These are phyloP conservation scores for Tuta absoluta DNA, from an alignment of 2,888 invertebrate species.

Conservation along the genomic window DNA sequence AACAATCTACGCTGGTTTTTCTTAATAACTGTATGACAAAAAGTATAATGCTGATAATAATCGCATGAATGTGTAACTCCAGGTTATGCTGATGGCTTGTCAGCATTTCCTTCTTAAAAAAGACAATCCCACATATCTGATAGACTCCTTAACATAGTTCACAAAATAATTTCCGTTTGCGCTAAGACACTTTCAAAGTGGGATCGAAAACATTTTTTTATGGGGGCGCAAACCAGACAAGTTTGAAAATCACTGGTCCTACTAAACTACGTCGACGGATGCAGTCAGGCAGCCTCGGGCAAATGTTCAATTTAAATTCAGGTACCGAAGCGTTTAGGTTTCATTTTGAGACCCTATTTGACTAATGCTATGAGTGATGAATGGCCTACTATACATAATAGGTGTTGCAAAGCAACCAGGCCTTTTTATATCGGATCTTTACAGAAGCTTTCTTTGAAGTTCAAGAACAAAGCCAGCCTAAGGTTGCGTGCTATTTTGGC, in stretches of 20 bases:
- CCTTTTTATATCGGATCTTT: background rate
- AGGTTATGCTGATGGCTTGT: conserved; percentile 41
- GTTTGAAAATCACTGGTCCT: too few species aligned
- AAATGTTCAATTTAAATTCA: conserved; percentile 51
- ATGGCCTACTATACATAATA: background rate
- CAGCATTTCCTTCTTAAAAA: conserved; percentile 24
- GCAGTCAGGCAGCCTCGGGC: conserved; percentile 49
- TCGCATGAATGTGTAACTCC: too few species aligned
- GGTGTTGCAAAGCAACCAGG: background rate
- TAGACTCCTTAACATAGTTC: too few species aligned
- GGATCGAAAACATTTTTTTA: too few species aligned
- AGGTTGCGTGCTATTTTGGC: background rate
- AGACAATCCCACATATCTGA: too few species aligned
- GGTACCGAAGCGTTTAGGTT: conserved; percentile 33
- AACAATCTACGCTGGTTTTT: too few species aligned
- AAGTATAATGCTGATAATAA: too few species aligned
- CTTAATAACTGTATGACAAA: too few species aligned
- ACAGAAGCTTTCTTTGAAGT: background rate
- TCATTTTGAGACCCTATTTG: conserved; percentile 20
- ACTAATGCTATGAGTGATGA: conserved; percentile 16
- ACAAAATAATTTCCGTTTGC: too few species aligned
- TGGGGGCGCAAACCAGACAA: too few species aligned
- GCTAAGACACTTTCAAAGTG: too few species aligned
- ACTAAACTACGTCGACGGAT: conserved; percentile 37
- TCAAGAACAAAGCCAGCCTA: background rate